These are phyloP conservation scores for Lanistes nyassanus DNA, from an alignment of 1,140 invertebrate species.

Conservation along the genomic window DNA sequence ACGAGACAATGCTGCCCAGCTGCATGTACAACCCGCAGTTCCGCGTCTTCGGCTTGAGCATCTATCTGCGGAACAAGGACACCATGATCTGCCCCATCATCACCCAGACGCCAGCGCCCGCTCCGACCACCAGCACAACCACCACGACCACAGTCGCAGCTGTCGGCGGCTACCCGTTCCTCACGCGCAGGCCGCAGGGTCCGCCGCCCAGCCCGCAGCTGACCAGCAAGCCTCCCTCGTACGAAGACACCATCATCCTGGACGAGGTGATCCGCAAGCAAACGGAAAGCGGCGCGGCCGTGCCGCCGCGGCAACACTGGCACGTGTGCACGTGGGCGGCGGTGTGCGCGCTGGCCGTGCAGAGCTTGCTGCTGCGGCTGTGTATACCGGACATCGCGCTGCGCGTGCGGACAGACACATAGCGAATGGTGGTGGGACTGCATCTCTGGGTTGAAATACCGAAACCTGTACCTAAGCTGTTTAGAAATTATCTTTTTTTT, in stretches of 20 bases:
- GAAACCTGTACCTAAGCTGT: too few species aligned
- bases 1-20: slow-evolving; percentile 44
- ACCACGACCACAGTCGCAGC: slow-evolving; percentile 16
- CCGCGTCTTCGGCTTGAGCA: slow-evolving; percentile 47
- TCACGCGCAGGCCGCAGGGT: neutral
- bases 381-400: too few species aligned
- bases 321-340: too few species aligned
- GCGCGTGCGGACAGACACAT: too few species aligned
- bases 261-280: slow-evolving; percentile 25
- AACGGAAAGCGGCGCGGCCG: neutral
- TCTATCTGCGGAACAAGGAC: slow-evolving; percentile 47
- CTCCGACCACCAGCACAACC: neutral
- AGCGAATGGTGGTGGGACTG: too few species aligned
- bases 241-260: slow-evolving; percentile 28
- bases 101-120: slow-evolving; percentile 16
- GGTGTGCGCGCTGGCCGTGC: too few species aligned
- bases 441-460: slow-evolving; percentile 10
- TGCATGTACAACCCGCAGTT: slow-evolving; percentile 54
- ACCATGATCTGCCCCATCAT: slow-evolving; percentile 40
- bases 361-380: too few species aligned
- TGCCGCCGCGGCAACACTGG: too few species aligned
- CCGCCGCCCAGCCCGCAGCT: neutral
- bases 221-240: slow-evolving; percentile 12
- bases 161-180: slow-evolving; percentile 9
- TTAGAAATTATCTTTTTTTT: too few species aligned